Evolutionary conservation across 2,888 invertebrate genomes (phyloP).

Genomic region (Lycia hirtaria): DNA sequence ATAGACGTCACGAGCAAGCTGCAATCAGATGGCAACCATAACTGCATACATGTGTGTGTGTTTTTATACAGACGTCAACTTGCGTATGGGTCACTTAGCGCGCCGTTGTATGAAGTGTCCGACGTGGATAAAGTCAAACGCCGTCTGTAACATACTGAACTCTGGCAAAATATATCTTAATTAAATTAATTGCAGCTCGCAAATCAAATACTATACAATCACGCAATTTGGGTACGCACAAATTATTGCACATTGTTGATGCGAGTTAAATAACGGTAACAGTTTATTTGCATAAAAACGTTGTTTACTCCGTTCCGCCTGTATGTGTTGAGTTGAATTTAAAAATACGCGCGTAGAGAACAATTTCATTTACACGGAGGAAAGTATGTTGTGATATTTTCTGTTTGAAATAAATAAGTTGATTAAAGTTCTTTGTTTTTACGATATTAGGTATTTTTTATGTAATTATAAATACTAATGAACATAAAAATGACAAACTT

Average conservation of each 20-base stretch:
- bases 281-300: constrained; percentile 38
- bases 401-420: not conserved
- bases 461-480: too few relatives aligned
- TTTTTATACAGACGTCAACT: too few relatives aligned
- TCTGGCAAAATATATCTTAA: constrained; percentile 1
- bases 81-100: too few relatives aligned
- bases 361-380: constrained; percentile 8
- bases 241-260: constrained; percentile 37
- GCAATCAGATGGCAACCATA: too few relatives aligned
- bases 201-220: constrained; percentile 33
- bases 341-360: constrained; percentile 14
- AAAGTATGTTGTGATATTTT: not conserved
- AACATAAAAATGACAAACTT: too few relatives aligned
- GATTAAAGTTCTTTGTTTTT: not conserved
- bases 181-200: constrained; percentile 24
- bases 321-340: constrained; percentile 25
- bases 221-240: constrained; percentile 30
- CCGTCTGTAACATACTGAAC: not conserved
- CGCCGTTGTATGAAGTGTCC: not conserved
- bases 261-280: constrained; percentile 34
- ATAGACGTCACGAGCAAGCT: too few relatives aligned
- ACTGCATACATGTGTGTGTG: too few relatives aligned
- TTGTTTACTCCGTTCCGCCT: constrained; percentile 22
- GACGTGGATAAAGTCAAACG: too few relatives aligned
- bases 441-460: too few relatives aligned